Evolutionary conservation across 2,113 vertebrate genomes (phyloP).

Genomic region (Anarrhichthys ocellatus): DNA sequence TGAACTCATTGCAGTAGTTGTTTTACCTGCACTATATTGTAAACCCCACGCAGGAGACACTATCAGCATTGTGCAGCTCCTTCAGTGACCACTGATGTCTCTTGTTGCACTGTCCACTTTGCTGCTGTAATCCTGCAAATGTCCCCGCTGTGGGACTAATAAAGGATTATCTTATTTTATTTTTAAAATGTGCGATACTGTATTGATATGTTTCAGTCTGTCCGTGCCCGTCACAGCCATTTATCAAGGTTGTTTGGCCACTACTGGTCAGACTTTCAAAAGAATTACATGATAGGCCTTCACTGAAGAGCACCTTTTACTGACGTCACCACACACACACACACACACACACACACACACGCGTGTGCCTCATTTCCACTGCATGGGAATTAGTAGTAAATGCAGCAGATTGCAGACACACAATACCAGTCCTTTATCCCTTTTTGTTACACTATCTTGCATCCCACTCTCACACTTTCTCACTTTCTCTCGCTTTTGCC

Average conservation of each 20-base stretch:
- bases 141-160: no score
- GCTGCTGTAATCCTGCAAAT: no score
- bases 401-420: conserved; percentile 59
- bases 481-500: conserved; percentile 49
- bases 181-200: neutral
- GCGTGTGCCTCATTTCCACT: neutral
- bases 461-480: conserved; percentile 54
- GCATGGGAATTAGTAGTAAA: conserved; percentile 28
- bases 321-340: conserved; percentile 48
- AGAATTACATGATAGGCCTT: conserved; percentile 71
- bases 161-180: no score
- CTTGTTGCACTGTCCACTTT: no score
- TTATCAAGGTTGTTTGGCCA: conserved; percentile 69
- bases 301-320: conserved; percentile 48
- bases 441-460: conserved; percentile 45
- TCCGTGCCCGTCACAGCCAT: conserved; percentile 34
- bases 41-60: no score
- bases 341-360: conserved; percentile 1
- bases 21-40: neutral
- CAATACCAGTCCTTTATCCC: conserved; percentile 33
- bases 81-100: neutral
- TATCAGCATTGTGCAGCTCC: no score
- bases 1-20: conserved; percentile 24
- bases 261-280: conserved; percentile 72
- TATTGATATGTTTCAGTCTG: neutral